These are phyloP conservation scores for Lepidostoma basale DNA, from an alignment of 1,140 invertebrate species.

Conservation along the genomic window DNA sequence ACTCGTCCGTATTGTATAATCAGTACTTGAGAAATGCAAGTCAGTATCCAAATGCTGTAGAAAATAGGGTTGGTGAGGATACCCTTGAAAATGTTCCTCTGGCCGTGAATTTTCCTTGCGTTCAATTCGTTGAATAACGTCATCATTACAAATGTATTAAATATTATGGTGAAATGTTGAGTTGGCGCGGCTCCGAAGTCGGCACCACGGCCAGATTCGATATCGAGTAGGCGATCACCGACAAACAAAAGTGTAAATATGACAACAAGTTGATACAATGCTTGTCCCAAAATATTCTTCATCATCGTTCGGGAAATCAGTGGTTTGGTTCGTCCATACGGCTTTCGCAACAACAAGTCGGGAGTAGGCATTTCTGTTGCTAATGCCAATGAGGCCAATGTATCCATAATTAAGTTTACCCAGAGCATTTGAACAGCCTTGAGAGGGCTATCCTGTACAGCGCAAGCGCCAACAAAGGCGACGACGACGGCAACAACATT, in stretches of 20 bases:
- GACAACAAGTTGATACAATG: constrained; percentile 68
- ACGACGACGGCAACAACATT: constrained; percentile 72
- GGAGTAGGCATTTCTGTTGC: constrained; percentile 71
- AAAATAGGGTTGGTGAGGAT: constrained; percentile 70
- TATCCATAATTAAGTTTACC: constrained; percentile 80
- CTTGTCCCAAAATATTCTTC: constrained; percentile 72
- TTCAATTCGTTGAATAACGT: constrained; percentile 77
- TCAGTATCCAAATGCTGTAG: constrained; percentile 67
- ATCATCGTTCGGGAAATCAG: constrained; percentile 71
- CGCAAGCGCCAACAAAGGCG: constrained; percentile 70
- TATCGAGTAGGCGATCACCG: constrained; percentile 63
- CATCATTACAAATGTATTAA: constrained; percentile 78
- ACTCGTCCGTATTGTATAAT: constrained; percentile 69
- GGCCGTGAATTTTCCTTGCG: constrained; percentile 73
- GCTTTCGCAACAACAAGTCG: constrained; percentile 67
- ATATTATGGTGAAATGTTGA: constrained; percentile 73
- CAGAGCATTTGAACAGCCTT: constrained; percentile 76
- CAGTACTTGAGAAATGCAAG: constrained; percentile 66
- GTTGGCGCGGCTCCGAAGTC: constrained; percentile 59
- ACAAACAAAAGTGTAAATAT: constrained; percentile 67
- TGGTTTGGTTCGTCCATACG: constrained; percentile 71
- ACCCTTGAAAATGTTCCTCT: constrained; percentile 70
- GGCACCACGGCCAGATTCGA: constrained; percentile 60
- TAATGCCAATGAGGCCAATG: constrained; percentile 71
- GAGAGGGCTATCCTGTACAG: constrained; percentile 60